Conservation (phyloP, 2,888 invertebrate genomes). For the Pedicia rivosa region DNA sequence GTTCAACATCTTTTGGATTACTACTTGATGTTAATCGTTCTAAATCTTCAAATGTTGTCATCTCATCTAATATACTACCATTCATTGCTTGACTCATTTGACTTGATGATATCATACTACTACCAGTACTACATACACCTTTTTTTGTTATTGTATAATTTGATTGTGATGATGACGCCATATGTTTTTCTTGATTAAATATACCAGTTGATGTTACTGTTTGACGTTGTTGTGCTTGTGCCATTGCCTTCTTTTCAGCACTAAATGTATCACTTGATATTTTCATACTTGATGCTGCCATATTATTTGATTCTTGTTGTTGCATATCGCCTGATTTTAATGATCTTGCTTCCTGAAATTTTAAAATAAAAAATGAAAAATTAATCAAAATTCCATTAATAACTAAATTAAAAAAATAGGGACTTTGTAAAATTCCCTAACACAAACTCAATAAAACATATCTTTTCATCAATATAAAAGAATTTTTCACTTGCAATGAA, state of each 20-base stretch:
- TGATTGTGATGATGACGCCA: slow-evolving; percentile 56
- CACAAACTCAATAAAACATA: no score
- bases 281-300: slow-evolving; percentile 69
- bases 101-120: slow-evolving; percentile 36
- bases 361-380: slow-evolving; percentile 9
- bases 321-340: slow-evolving; percentile 70
- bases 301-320: slow-evolving; percentile 72
- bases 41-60: slow-evolving; percentile 59
- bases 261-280: slow-evolving; percentile 75
- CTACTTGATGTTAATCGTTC: slow-evolving; percentile 58
- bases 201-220: slow-evolving; percentile 65
- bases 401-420: no score
- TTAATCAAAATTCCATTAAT: no score
- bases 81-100: slow-evolving; percentile 44
- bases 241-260: slow-evolving; percentile 59
- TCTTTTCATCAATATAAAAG: no score
- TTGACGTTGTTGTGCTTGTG: slow-evolving; percentile 61
- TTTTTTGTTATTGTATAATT: slow-evolving; percentile 65
- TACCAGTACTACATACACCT: slow-evolving; percentile 48
- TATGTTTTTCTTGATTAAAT: slow-evolving; percentile 59
- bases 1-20: slow-evolving; percentile 62
- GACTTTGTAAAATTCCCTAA: no score
- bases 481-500: no score
- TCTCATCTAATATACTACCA: slow-evolving; percentile 44
- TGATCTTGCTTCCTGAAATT: slow-evolving; percentile 62